These are phyloP conservation scores for Elymnias hypermnestra DNA, from an alignment of 1,140 invertebrate species.

Conservation along the genomic window DNA sequence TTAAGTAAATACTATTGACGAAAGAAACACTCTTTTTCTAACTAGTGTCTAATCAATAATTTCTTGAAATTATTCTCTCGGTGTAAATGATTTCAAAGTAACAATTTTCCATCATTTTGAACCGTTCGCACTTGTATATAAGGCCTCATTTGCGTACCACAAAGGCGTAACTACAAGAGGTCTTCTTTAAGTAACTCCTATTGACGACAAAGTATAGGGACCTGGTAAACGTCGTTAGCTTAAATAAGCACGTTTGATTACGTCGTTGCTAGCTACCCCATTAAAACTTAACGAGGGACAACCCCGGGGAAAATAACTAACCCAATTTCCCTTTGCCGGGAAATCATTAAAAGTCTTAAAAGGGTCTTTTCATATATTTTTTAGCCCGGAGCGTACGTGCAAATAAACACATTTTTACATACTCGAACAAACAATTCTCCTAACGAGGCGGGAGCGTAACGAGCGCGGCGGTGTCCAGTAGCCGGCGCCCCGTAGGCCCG, in stretches of 20 bases:
- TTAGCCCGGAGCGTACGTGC: conserved; percentile 71
- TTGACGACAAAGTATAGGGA: conserved; percentile 62
- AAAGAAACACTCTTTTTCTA: conserved; percentile 46
- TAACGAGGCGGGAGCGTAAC: conserved; percentile 69
- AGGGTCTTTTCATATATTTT: conserved; percentile 75
- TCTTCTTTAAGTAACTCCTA: conserved; percentile 49
- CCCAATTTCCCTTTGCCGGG: conserved; percentile 75
- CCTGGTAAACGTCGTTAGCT: conserved; percentile 71
- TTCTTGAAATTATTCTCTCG: conserved; percentile 27
- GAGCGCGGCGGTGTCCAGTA: conserved; percentile 48
- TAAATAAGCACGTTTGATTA: conserved; percentile 75
- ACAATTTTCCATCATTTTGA: conserved; percentile 4
- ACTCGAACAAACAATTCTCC: conserved; percentile 74
- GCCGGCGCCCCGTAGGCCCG: conserved; percentile 15
- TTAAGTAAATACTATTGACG: no score
- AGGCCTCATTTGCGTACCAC: conserved; percentile 24
- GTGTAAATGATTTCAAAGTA: conserved; percentile 29
- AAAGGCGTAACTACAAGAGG: conserved; percentile 24
- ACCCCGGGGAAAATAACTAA: conserved; percentile 74
- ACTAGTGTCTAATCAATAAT: conserved; percentile 43
- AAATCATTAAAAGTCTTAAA: conserved; percentile 77
- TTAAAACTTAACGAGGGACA: conserved; percentile 75
- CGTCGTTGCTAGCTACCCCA: conserved; percentile 73
- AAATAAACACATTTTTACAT: conserved; percentile 76
- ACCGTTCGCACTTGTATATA: conserved; percentile 21